phyloP scores from a whole-genome alignment of 1,140 invertebrate species.

The Cataglyphis hispanica region DNA sequence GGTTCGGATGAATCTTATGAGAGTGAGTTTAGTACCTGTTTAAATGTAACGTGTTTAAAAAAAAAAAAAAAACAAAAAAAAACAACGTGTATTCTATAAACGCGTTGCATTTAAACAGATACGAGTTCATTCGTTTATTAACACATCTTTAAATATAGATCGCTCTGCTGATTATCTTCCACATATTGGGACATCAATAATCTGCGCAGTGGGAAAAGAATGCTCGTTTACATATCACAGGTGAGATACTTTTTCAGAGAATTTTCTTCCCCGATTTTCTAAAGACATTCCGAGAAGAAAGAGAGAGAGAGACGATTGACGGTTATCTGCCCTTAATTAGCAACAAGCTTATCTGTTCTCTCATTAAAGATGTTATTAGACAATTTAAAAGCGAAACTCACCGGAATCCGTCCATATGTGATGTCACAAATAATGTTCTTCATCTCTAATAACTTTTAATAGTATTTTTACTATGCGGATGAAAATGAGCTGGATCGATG shows the following conservation, averaged over 20 bases:
- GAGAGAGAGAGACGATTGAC: conserved; percentile 57
- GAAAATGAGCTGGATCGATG: not conserved
- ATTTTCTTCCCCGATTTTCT: conserved; percentile 59
- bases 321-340: conserved; percentile 28
- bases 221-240: conserved; percentile 62
- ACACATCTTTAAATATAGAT: conserved; percentile 53
- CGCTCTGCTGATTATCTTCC: conserved; percentile 56
- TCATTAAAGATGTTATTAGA: conserved; percentile 23
- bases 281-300: conserved; percentile 40
- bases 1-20: conserved; percentile 38
- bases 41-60: conserved; percentile 27
- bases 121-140: conserved; percentile 33
- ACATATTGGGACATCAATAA: conserved; percentile 45
- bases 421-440: conserved; percentile 49
- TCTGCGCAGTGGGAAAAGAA: conserved; percentile 33
- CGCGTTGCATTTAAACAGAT: conserved; percentile 32
- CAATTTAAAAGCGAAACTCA: conserved; percentile 14
- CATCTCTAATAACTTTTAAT: conserved; percentile 59
- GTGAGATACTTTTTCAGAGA: conserved; percentile 74
- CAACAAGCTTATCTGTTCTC: not conserved
- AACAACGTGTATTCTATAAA: not conserved
- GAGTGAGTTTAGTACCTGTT: conserved; percentile 37
- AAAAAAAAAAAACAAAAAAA: not conserved
- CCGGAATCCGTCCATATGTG: not conserved
- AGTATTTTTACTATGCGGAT: conserved; percentile 4